These are phyloP conservation scores for Amphipoea oculea DNA, from an alignment of 2,888 invertebrate species.

Conservation along the genomic window DNA sequence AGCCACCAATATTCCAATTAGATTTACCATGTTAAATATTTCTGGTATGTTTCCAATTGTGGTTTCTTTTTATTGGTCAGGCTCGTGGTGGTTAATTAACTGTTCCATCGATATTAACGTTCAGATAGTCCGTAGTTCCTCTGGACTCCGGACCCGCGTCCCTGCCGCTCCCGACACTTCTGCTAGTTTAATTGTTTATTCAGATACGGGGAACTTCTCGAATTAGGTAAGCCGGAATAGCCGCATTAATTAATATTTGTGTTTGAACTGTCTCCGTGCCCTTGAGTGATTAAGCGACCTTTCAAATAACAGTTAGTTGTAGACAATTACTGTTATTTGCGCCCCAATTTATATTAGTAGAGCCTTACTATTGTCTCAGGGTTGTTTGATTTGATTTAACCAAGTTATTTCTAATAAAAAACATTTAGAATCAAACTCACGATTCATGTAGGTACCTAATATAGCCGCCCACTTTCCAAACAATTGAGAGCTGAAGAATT, in stretches of 20 bases:
- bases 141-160: conserved; percentile 57
- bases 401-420: conserved; percentile 39
- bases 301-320: conserved; percentile 85
- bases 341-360: conserved; percentile 74
- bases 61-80: conserved; percentile 35
- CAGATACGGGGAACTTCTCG: conserved; percentile 87
- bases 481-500: conserved; percentile 69
- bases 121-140: conserved; percentile 49
- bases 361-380: conserved; percentile 69
- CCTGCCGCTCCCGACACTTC: conserved; percentile 74
- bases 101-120: conserved; percentile 58
- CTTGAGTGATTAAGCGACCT: conserved; percentile 88
- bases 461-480: conserved; percentile 45
- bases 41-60: conserved; percentile 21
- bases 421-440: conserved; percentile 24
- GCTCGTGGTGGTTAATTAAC: conserved; percentile 55
- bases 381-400: conserved; percentile 69
- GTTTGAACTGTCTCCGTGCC: conserved; percentile 87
- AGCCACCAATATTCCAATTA: conserved; percentile 50
- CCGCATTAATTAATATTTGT: conserved; percentile 90
- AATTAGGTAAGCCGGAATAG: conserved; percentile 88
- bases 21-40: conserved; percentile 41
- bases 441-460: conserved; percentile 33
- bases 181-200: conserved; percentile 87
- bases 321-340: conserved; percentile 84